These are phyloP conservation scores for Scaptomyza caliginosa DNA, from an alignment of 2,888 invertebrate species.

Conservation along the genomic window DNA sequence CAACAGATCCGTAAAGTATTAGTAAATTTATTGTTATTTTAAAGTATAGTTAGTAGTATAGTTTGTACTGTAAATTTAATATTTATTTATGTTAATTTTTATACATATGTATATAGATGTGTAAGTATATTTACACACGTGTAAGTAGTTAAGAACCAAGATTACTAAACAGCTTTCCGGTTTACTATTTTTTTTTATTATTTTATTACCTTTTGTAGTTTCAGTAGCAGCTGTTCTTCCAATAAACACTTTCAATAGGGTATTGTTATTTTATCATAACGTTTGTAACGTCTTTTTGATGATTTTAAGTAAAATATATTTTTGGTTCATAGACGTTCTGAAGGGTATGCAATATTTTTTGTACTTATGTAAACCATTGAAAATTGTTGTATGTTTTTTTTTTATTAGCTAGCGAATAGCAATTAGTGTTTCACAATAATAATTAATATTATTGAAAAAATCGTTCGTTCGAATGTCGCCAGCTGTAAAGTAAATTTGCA, in stretches of 20 bases:
- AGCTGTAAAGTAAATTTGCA: constrained; percentile 39
- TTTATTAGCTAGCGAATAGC: constrained; percentile 6
- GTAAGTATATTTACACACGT: background rate
- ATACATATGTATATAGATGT: background rate
- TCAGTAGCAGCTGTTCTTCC: constrained; percentile 34
- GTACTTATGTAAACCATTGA: background rate
- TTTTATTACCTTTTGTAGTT: constrained; percentile 1
- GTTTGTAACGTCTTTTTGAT: background rate
- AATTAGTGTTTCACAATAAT: constrained; percentile 18
- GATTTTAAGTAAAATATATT: background rate
- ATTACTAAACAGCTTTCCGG: constrained; percentile 49
- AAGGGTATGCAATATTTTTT: background rate
- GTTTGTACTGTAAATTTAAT: too few relatives aligned
- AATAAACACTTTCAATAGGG: background rate
- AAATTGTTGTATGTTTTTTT: background rate
- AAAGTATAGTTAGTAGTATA: too few relatives aligned
- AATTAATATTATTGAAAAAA: constrained; percentile 28
- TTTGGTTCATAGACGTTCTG: background rate
- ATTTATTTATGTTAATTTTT: too few relatives aligned
- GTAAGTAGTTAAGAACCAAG: constrained; percentile 4
- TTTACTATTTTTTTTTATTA: constrained; percentile 25
- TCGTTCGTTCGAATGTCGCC: constrained; percentile 29
- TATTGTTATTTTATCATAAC: background rate
- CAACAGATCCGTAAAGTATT: too few relatives aligned
- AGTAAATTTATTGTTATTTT: too few relatives aligned